A percentile compares a stretch with the other conserved stretches of the same genome.
Evolutionary conservation across 2,113 vertebrate genomes (phyloP).

Genomic region (Natator depressus): DNA sequence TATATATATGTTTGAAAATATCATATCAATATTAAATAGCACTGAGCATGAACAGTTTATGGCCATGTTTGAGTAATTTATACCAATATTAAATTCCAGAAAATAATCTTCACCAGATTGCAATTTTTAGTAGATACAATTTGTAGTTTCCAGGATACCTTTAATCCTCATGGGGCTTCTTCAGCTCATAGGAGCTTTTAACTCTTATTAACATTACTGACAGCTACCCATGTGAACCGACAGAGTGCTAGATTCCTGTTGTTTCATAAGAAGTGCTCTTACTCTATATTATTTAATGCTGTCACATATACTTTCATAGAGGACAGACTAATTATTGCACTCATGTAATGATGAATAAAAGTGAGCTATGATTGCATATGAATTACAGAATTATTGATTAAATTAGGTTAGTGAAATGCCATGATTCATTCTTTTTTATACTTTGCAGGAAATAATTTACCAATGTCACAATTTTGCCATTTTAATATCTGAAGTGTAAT

Average conservation of each 20-base stretch:
- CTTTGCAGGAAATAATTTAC: constrained; percentile 48
- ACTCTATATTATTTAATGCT: neutral
- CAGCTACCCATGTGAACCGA: neutral
- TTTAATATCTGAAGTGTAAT: constrained; percentile 23
- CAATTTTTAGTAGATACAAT: neutral
- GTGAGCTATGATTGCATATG: constrained; percentile 14
- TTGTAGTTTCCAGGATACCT: neutral
- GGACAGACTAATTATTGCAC: constrained; percentile 3
- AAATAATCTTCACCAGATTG: neutral
- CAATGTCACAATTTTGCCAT: neutral
- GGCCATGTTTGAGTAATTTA: neutral
- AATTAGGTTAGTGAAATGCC: constrained; percentile 22
- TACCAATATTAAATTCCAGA: neutral
- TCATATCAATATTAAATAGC: constrained; percentile 13
- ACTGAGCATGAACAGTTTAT: neutral
- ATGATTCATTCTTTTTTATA: constrained; percentile 28
- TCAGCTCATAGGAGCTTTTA: neutral
- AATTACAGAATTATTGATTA: constrained; percentile 39
- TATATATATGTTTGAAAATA: neutral
- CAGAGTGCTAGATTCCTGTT: neutral
- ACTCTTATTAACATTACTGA: neutral
- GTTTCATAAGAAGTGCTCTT: neutral
- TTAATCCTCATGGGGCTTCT: neutral
- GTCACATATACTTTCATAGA: neutral
- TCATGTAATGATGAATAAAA: constrained; percentile 19